Evolutionary conservation across 1,140 invertebrate species (phyloP), one percentile per base, ranked within the genome.

Genomic region (Eupeodes corollae): DNA sequence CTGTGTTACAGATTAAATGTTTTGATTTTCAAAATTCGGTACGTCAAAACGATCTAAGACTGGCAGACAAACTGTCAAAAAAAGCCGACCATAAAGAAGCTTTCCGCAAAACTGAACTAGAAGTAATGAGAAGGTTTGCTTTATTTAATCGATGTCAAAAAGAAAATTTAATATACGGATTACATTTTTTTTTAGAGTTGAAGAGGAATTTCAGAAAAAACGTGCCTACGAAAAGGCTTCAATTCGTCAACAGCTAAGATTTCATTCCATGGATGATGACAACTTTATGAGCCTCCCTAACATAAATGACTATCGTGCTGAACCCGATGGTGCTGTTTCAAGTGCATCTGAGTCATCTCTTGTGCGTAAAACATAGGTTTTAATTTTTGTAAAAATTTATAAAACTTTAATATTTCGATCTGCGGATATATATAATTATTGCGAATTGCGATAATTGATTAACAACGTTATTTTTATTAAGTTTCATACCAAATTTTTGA

Each of bases 21-120:
- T 88, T 88, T 65, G 86, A 81, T 1, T 88, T 88, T 64, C 84
- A 89, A 65, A 86, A 83, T 48, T 88, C 86, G 0, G 79, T 89
- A 6, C 59, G 86, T 19, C 79, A 86, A 60, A 77, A 86, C 31
- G 86, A 89, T 53, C 76, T 77, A 34, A 69, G 79, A 44, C 63
- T 88, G 40, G 80, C 84, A 1, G 84, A 88, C 52, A 82, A 82
- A 61, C 69, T 88, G 48, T 80, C 79, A 12, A 76, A 75, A 50
- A 82, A 87, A 60, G 83, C 81, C 0, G 84, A 88, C 56, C 74
- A 78, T 15, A 85, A 84, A 67, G 85, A 88, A 67, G 76, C 77
- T 40, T 79, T 84, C 57, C 68, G 85, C 42, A 71, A 80, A 40
- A 76, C 77, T 40, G 86, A 90, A 63, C 69, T 86, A 49, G 84